Conservation (phyloP, 2,888 invertebrate species). For the Drosophila flavopinicola region DNA sequence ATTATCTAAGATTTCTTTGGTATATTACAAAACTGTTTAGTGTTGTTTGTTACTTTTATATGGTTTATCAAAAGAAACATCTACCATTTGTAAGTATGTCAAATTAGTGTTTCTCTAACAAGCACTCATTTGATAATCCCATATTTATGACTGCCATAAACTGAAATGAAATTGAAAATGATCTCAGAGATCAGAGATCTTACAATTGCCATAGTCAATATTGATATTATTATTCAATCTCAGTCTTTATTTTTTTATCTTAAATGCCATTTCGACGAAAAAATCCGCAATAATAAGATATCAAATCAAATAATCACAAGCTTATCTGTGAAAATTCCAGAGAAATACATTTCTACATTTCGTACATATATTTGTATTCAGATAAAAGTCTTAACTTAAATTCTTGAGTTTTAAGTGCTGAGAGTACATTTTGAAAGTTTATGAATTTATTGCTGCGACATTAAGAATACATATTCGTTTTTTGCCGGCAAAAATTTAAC, state of each 20-base stretch:
- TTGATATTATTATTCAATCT: constrained; percentile 7
- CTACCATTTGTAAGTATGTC: constrained; percentile 30
- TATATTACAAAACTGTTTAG: constrained; percentile 28
- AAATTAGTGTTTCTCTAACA: constrained; percentile 22
- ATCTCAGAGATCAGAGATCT: not conserved
- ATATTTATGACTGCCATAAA: constrained; percentile 39
- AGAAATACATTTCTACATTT: constrained; percentile 25
- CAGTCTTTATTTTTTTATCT: constrained; percentile 3
- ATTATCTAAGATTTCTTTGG: constrained; percentile 38
- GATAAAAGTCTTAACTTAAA: constrained; percentile 2
- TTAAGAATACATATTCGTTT: no score
- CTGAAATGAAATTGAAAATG: no score
- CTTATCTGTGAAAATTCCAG: constrained; percentile 38
- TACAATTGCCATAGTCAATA: constrained; percentile 1
- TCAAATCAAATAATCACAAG: constrained; percentile 11
- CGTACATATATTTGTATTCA: constrained; percentile 11
- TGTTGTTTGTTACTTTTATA: constrained; percentile 13
- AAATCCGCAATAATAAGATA: constrained; percentile 6
- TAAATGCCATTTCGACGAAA: constrained; percentile 1
- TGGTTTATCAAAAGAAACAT: constrained; percentile 15
- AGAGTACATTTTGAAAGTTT: constrained; percentile 22
- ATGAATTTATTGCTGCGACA: constrained; percentile 17
- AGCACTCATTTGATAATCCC: constrained; percentile 39
- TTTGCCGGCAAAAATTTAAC: no score
- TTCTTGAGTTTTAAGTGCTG: constrained; percentile 8